A percentile compares a stretch with the other conserved stretches of the same genome.
These are phyloP conservation scores for Parnassius apollo DNA, from an alignment of 2,888 invertebrate species.

Conservation along the genomic window DNA sequence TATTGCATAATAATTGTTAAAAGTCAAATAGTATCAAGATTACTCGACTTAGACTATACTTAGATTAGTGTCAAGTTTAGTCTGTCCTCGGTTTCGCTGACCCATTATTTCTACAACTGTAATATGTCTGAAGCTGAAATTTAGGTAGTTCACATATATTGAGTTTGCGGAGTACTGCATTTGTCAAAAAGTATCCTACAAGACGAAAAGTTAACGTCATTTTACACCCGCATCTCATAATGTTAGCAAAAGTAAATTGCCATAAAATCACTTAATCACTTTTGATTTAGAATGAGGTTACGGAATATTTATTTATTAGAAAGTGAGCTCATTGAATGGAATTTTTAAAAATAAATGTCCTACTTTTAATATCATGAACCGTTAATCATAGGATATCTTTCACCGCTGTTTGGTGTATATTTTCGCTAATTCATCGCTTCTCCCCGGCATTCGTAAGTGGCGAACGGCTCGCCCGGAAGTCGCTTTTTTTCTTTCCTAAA, in stretches of 20 bases:
- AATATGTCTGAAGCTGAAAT: no score
- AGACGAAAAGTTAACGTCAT: not conserved
- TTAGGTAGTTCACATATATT: no score
- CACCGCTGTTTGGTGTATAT: conserved; percentile 26
- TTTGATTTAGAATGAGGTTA: conserved; percentile 11
- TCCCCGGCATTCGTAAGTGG: conserved; percentile 65
- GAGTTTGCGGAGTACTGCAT: no score
- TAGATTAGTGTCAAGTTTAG: no score
- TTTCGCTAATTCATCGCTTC: conserved; percentile 57
- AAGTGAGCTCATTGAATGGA: conserved; percentile 2
- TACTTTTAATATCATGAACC: conserved; percentile 17
- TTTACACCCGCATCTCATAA: conserved; percentile 15
- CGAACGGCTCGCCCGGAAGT: conserved; percentile 62
- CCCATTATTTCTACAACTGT: no score
- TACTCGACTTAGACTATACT: no score
- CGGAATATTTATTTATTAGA: conserved; percentile 9
- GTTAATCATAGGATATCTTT: conserved; percentile 25
- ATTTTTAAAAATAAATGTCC: conserved; percentile 27
- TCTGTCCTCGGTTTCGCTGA: no score
- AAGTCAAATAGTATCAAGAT: no score
- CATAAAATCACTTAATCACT: conserved; percentile 11
- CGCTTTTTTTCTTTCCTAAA: conserved; percentile 59
- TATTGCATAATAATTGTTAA: no score
- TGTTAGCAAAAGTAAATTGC: conserved; percentile 6
- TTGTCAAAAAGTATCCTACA: no score